phyloP scores from a whole-genome alignment of 1,140 invertebrate species.

The Drosophila triauraria region DNA sequence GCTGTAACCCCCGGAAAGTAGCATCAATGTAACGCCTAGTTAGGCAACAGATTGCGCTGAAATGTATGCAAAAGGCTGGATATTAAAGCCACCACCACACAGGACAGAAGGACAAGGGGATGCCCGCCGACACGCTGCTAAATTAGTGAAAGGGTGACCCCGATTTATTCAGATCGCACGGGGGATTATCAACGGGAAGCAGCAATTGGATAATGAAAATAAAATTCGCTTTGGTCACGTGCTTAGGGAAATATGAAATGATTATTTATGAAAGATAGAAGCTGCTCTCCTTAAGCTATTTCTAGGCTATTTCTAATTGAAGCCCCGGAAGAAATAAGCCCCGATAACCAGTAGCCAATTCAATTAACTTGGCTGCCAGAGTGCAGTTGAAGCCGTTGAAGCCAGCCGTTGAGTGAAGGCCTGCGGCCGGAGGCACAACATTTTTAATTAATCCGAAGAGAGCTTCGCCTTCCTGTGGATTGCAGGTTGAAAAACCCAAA shows the following conservation, averaged over 20 bases:
- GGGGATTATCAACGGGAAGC: constrained; percentile 37
- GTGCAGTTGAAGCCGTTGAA: constrained; percentile 29
- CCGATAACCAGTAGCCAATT: constrained; percentile 35
- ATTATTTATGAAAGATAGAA: constrained; percentile 51
- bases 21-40: constrained; percentile 72
- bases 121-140: constrained; percentile 53
- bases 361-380: constrained; percentile 75
- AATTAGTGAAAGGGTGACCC: constrained; percentile 72
- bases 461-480: neutral
- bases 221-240: constrained; percentile 76
- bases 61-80: constrained; percentile 66
- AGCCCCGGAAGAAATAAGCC: constrained; percentile 10
- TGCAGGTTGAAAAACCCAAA: constrained; percentile 8
- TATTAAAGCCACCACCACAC: constrained; percentile 26
- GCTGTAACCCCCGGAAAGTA: constrained; percentile 13
- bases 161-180: constrained; percentile 36
- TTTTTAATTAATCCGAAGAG: constrained; percentile 71
- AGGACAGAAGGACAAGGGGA: constrained; percentile 48
- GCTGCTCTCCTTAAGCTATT: constrained; percentile 3
- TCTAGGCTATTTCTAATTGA: constrained; percentile 1
- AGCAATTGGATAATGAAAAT: constrained; percentile 68
- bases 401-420: constrained; percentile 54
- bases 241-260: constrained; percentile 64
- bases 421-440: constrained; percentile 43
- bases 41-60: constrained; percentile 76